These are phyloP conservation scores for Euphysa ruthae DNA, from an alignment of 30 jellyfish, hydroid and myxozoan genomes.

Conservation along the genomic window DNA sequence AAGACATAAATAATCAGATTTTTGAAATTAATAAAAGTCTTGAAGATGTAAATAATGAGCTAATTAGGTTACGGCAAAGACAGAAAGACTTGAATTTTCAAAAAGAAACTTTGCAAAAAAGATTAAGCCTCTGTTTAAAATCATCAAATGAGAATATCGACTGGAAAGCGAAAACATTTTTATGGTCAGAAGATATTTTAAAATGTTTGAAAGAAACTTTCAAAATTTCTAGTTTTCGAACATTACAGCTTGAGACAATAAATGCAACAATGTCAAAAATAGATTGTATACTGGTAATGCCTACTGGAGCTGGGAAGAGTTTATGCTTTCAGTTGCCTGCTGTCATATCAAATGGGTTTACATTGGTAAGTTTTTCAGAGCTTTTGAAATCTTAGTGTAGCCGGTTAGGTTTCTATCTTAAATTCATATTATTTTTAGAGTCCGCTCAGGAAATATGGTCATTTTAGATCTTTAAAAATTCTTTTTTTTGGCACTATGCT, in stretches of 20 bases:
- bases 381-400: too few species aligned
- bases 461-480: too few species aligned
- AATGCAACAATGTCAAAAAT: conserved; percentile 59
- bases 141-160: not conserved
- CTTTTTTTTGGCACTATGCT: too few species aligned
- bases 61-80: too few species aligned
- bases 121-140: not conserved
- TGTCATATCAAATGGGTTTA: conserved; percentile 35
- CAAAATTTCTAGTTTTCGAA: conserved; percentile 30
- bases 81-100: not conserved
- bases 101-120: not conserved
- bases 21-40: too few species aligned
- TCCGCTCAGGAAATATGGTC: too few species aligned
- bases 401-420: too few species aligned
- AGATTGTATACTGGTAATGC: conserved; percentile 74
- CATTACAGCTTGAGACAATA: conserved; percentile 62
- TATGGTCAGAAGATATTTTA: conserved; percentile 45
- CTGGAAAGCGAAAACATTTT: conserved; percentile 49
- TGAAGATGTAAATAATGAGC: too few species aligned
- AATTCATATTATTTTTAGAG: too few species aligned
- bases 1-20: too few species aligned
- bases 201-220: conserved; percentile 18
- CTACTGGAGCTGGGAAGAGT: conserved; percentile 94
- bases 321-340: conserved; percentile 88
- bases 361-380: conserved; percentile 31